These are phyloP conservation scores for Corythornis cristatus DNA, from an alignment of 2,113 vertebrate species.

Conservation along the genomic window DNA sequence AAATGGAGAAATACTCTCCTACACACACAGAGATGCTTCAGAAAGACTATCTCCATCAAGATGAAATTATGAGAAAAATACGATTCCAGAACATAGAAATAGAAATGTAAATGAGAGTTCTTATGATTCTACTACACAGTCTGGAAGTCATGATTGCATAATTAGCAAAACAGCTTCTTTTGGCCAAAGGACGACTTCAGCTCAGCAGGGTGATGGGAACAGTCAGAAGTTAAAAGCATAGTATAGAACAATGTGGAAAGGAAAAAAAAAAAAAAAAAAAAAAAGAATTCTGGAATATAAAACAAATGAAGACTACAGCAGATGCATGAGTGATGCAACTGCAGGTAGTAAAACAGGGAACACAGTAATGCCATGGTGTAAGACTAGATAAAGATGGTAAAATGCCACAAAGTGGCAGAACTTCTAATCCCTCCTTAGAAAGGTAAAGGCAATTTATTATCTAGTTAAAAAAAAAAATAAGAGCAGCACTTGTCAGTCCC, in stretches of 20 bases:
- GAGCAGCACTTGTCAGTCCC: background rate
- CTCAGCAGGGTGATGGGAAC: background rate
- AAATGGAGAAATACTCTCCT: background rate
- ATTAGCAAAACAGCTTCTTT: slow-evolving; percentile 29
- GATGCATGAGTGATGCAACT: background rate
- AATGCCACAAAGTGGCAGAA: background rate
- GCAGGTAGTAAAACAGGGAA: background rate
- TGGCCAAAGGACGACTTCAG: background rate
- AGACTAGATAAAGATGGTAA: background rate
- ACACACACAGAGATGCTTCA: fast-evolving
- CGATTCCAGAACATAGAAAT: background rate
- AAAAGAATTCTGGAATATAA: background rate
- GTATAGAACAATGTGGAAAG: background rate
- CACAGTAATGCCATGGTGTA: background rate
- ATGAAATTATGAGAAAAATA: background rate
- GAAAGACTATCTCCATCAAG: background rate
- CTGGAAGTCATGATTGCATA: background rate
- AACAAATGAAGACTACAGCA: background rate
- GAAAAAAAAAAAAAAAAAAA: background rate
- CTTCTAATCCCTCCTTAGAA: background rate
- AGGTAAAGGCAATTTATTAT: background rate
- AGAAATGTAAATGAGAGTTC: slow-evolving; percentile 7
- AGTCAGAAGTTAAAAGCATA: background rate
- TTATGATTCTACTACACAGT: background rate
- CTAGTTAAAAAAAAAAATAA: background rate